Percentiles rank a stretch among this genome's conserved stretches.
Evolutionary conservation across 2,797 vertebrate species (phyloP).

Genomic region (Phrynocephalus guinanensis): DNA sequence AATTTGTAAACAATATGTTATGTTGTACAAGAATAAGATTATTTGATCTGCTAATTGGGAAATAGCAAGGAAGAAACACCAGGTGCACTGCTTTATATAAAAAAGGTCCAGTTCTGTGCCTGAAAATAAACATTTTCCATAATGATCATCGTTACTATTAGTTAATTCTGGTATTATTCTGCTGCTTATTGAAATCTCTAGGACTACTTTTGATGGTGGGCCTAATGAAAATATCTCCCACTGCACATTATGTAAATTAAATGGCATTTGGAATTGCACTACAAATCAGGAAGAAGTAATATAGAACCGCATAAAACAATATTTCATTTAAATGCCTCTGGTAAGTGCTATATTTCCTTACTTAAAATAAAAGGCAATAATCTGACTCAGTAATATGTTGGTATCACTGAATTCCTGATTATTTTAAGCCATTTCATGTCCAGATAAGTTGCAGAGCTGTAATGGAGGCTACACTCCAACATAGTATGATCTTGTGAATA

Average conservation of each 20-base stretch:
- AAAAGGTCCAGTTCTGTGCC: background rate
- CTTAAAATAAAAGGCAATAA: background rate
- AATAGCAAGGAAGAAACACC: constrained; percentile 14
- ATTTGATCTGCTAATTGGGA: background rate
- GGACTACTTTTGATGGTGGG: background rate
- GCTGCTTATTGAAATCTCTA: constrained; percentile 30
- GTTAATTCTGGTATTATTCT: background rate
- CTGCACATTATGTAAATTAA: constrained; percentile 3
- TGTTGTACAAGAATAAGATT: constrained; percentile 18
- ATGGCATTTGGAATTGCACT: background rate
- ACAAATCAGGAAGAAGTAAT: constrained; percentile 8
- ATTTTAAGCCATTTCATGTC: background rate
- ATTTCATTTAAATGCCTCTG: constrained; percentile 1
- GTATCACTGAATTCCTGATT: constrained; percentile 18
- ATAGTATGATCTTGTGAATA: background rate
- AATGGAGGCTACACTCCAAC: background rate
- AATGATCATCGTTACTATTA: background rate
- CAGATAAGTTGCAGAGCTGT: background rate
- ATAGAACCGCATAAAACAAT: background rate
- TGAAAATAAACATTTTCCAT: background rate
- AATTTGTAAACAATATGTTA: background rate
- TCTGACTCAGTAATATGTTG: background rate
- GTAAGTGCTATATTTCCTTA: background rate
- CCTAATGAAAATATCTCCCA: constrained; percentile 15
- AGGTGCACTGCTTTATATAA: constrained; percentile 14